Percentiles rank a stretch among this genome's conserved stretches.
phyloP scores from a whole-genome alignment of 1,140 invertebrate species.

The Sinella curviseta region DNA sequence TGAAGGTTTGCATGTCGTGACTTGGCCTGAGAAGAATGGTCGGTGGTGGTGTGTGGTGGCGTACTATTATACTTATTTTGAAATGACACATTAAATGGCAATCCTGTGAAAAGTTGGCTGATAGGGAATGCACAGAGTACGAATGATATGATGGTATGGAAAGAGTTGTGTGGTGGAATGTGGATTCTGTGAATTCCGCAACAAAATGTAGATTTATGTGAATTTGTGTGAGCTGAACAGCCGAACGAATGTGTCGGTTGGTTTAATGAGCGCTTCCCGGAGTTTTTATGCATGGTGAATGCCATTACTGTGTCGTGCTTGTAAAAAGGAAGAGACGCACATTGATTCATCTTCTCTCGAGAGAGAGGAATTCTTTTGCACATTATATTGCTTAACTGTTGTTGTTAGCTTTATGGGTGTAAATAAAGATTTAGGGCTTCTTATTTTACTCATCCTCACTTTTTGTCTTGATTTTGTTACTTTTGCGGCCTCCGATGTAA shows the following conservation, averaged over 20 bases:
- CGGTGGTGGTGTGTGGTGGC: background rate
- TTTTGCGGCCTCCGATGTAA: background rate
- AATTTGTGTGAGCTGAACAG: background rate
- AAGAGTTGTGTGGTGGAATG: background rate
- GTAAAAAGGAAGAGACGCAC: background rate
- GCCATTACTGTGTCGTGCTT: background rate
- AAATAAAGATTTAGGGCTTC: background rate
- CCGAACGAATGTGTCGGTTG: background rate
- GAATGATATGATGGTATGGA: background rate
- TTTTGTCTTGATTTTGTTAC: background rate
- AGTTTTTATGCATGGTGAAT: slow-evolving; percentile 3
- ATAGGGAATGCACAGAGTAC: no score
- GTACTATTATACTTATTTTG: background rate
- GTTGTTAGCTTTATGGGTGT: background rate
- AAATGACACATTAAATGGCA: no score
- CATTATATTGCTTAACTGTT: background rate
- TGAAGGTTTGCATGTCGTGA: background rate
- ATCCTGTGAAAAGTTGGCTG: no score
- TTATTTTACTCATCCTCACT: background rate
- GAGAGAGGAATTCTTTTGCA: background rate
- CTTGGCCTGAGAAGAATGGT: background rate
- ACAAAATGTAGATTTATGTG: slow-evolving; percentile 2
- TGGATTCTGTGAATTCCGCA: background rate
- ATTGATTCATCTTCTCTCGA: background rate
- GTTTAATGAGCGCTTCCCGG: slow-evolving; percentile 13